Conservation (phyloP, 2,797 vertebrate species). For the Phyllotis vaccarum region DNA sequence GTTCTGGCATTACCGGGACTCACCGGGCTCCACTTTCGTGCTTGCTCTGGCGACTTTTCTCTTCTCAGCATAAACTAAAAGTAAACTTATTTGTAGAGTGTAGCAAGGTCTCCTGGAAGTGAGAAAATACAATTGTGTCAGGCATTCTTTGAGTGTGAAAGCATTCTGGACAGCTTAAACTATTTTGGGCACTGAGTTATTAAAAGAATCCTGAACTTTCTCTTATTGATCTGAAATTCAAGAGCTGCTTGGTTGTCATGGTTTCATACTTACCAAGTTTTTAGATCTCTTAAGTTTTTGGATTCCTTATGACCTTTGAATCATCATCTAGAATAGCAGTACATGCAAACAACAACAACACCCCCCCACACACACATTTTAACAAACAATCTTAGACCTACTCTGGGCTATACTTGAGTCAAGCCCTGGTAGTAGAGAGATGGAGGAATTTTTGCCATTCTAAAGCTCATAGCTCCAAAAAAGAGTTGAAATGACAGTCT, state of each 20-base stretch:
- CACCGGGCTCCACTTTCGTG: constrained; percentile 68
- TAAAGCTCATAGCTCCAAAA: background rate
- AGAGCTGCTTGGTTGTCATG: background rate
- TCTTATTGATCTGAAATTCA: constrained; percentile 57
- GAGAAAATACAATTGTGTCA: constrained; percentile 64
- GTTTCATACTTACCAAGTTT: background rate
- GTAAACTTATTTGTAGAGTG: constrained; percentile 74
- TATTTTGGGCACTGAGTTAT: constrained; percentile 27
- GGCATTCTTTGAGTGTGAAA: constrained; percentile 60
- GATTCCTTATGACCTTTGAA: background rate
- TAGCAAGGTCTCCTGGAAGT: constrained; percentile 67
- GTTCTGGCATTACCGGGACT: constrained; percentile 72
- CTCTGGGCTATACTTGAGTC: background rate
- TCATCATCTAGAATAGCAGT: background rate
- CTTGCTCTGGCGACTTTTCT: constrained; percentile 12
- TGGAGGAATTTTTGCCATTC: background rate
- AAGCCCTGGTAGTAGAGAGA: background rate
- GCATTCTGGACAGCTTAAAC: constrained; percentile 41
- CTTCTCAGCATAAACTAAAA: background rate
- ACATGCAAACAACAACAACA: background rate
- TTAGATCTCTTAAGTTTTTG: background rate
- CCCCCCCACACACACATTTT: too few species aligned
- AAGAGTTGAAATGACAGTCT: background rate
- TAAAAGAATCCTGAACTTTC: constrained; percentile 48
- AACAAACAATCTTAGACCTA: background rate